Conservation (phyloP, 2,888 invertebrate species). For the Scaptodrosophila latifasciaeformis region DNA sequence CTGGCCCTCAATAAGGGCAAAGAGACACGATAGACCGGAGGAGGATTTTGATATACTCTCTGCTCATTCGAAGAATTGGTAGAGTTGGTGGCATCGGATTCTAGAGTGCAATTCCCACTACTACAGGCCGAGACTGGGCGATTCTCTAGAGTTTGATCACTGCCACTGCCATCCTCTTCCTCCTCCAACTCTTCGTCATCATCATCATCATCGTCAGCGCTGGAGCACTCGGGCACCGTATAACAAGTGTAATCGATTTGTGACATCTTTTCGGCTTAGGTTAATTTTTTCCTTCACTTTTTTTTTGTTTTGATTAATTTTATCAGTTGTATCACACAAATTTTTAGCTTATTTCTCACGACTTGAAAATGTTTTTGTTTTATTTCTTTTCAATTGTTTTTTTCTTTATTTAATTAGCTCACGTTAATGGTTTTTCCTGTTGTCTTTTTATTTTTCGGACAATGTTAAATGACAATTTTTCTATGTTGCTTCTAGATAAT, state of each 20-base stretch:
- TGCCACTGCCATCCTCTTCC: conserved; percentile 12
- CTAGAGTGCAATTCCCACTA: conserved; percentile 39
- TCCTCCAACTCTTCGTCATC: conserved; percentile 9
- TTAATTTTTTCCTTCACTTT: conserved; percentile 6
- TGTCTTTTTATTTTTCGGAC: conserved; percentile 28
- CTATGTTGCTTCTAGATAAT: conserved; percentile 31
- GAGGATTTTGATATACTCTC: conserved; percentile 39
- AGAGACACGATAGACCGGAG: conserved; percentile 48
- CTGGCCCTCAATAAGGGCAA: conserved; percentile 45
- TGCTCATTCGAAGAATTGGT: conserved; percentile 65
- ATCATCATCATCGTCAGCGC: conserved; percentile 47
- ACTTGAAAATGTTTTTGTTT: conserved; percentile 4
- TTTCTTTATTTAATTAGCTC: conserved; percentile 51
- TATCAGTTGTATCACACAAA: conserved; percentile 11
- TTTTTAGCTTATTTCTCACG: conserved; percentile 16
- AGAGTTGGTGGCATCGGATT: conserved; percentile 48
- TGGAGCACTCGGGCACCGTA: conserved; percentile 71
- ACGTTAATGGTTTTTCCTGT: conserved; percentile 21
- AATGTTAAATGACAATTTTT: conserved; percentile 51
- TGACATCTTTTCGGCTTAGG: conserved; percentile 46
- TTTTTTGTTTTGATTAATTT: conserved; percentile 8
- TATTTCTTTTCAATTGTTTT: conserved; percentile 24
- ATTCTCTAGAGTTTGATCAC: conserved; percentile 48
- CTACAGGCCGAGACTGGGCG: conserved; percentile 32
- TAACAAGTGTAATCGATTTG: conserved; percentile 73